These are phyloP conservation scores for Chaenodraco wilsoni DNA, from an alignment of 2,797 vertebrate genomes.

Conservation along the genomic window DNA sequence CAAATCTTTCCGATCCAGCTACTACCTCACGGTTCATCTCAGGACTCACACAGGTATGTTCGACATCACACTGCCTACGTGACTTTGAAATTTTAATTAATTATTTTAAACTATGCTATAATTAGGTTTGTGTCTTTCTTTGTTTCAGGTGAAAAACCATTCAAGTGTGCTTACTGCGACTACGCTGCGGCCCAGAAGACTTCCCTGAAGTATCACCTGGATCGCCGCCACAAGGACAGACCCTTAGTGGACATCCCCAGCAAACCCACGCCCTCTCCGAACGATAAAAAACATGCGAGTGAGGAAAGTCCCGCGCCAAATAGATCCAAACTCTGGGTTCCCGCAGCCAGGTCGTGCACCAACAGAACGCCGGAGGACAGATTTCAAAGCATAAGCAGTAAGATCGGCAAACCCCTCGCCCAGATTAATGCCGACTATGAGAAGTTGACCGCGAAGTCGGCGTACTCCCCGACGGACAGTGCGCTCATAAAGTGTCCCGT, in stretches of 20 bases:
- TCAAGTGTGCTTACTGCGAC: conserved; percentile 95
- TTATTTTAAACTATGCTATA: neutral
- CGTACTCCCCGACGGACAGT: conserved; percentile 50
- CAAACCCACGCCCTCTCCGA: conserved; percentile 75
- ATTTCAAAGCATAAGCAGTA: conserved; percentile 21
- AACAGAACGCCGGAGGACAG: conserved; percentile 57
- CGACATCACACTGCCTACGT: neutral
- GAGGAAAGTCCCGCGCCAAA: conserved; percentile 70
- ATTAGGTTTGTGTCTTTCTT: neutral
- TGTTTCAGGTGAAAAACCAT: conserved; percentile 95
- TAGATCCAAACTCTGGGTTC: conserved; percentile 78
- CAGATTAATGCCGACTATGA: conserved; percentile 70
- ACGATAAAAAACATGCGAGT: conserved; percentile 74
- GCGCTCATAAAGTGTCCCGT: conserved; percentile 31
- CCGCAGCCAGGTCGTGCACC: conserved; percentile 52
- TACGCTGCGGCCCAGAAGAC: conserved; percentile 98
- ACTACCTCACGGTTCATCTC: conserved; percentile 99
- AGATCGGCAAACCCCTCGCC: conserved; percentile 38
- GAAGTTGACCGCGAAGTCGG: conserved; percentile 44
- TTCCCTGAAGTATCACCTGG: conserved; percentile 94
- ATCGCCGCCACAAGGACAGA: conserved; percentile 94
- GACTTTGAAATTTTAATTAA: too few relatives aligned
- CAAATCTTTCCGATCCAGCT: conserved; percentile 97
- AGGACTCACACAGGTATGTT: conserved; percentile 95
- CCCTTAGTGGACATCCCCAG: conserved; percentile 79